Base-by-base conservation (phyloP, 2,113 vertebrate genomes). In the Turnix velox region DNA sequence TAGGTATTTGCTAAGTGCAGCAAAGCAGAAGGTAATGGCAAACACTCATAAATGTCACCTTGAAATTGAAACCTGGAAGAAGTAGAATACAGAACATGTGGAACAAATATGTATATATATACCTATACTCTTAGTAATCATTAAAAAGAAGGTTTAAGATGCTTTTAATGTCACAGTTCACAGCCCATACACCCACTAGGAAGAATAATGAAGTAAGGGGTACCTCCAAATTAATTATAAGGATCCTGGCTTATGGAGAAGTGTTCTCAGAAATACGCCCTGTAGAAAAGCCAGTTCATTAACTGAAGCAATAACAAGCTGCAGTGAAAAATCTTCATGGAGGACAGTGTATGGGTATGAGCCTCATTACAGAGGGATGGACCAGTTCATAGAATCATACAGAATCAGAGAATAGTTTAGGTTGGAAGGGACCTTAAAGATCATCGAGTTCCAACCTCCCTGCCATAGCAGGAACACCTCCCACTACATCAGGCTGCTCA, bases 211-310 rank as follows among this genome's bases (percentile, higher is more conserved):
- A 73, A 83, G 19, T 18, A 39, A 79, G 90, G 84, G 13, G 49
- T 13, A 46, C 27, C 39, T 94, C 27, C 65, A 93, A 88, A 88
- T 74, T 51, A 87, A 63, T 62, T 77, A 80, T 88, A 54, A 88
- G 14, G 14, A 5, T 39, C 35, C 43, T 81, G 51, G 25, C 30
- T 86, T 58, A 45, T 39, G 40, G n/a, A 88, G 7, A 88, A 52
- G 22, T 22, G 30, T 90, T 77, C 54, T 83, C 66, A 28, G 63
- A 66, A 69, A 46, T 46, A 31, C 16, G 22, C n/a, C 54, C 14
- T 39, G 19, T 20, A 12, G 22, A 76, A 83, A 55, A 68, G 28
- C 9, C 43, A 68, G 62, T 14, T 37, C 54, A 33, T 14, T 19
- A 90, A 40, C 30, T 1, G 10, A 6, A 59, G n/a, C 48, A 61